phyloP scores from a whole-genome alignment of 2,113 vertebrate species.

The Ornithorhynchus anatinus region DNA sequence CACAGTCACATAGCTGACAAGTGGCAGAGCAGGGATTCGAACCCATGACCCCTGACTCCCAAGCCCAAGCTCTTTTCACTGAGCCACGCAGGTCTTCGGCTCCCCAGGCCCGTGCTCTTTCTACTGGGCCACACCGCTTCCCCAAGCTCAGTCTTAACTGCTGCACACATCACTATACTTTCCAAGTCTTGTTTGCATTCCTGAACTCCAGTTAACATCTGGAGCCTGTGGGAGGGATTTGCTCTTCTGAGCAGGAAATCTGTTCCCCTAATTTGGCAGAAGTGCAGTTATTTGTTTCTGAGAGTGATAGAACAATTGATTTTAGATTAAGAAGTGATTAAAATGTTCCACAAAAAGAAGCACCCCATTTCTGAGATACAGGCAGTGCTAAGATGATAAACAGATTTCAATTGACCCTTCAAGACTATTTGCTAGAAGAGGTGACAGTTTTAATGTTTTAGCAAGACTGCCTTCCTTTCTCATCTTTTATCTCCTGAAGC shows the following conservation, averaged over 20 bases:
- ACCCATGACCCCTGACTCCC: too few species aligned
- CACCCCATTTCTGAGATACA: neutral
- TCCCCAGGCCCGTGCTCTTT: too few species aligned
- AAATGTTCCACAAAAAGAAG: neutral
- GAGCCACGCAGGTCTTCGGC: too few species aligned
- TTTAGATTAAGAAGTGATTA: neutral
- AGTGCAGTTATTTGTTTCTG: neutral
- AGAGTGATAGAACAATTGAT: neutral
- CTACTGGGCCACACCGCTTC: too few species aligned
- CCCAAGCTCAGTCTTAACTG: too few species aligned
- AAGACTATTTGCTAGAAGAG: neutral
- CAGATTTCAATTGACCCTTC: neutral
- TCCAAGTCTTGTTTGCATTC: too few species aligned
- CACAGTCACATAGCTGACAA: too few species aligned
- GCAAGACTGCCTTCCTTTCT: too few species aligned
- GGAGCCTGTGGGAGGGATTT: accelerated
- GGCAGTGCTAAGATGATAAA: neutral
- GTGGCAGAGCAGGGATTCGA: too few species aligned
- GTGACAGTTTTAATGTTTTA: too few species aligned
- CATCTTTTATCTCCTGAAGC: too few species aligned
- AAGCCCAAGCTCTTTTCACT: too few species aligned
- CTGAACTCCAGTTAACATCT: neutral
- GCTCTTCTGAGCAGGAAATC: neutral
- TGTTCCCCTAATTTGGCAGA: neutral
- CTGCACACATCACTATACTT: accelerated